Conservation (phyloP, 1,140 invertebrate genomes). For the Dreissena polymorpha region DNA sequence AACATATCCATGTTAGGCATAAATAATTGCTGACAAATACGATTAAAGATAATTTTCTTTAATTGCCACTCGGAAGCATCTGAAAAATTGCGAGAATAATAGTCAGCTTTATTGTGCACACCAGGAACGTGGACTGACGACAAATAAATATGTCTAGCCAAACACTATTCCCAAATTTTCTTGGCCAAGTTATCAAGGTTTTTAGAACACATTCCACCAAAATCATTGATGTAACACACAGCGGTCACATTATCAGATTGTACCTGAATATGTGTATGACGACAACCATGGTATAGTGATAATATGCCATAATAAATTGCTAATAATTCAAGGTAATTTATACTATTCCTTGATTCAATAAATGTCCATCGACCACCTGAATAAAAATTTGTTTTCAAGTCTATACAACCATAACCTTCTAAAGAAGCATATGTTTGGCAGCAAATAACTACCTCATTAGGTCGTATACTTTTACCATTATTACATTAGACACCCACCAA, state of each 20-base stretch:
- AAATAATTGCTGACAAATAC: constrained; percentile 16
- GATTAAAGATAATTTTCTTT: constrained; percentile 39
- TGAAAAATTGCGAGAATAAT: constrained; percentile 39
- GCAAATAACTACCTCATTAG: not conserved
- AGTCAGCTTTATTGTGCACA: constrained; percentile 38
- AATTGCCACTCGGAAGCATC: constrained; percentile 40
- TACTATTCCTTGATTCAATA: not conserved
- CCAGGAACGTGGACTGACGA: constrained; percentile 42
- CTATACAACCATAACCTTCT: not conserved
- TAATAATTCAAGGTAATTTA: constrained; percentile 22
- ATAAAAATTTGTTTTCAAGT: not conserved
- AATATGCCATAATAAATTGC: constrained; percentile 30
- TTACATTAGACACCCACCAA: constrained; percentile 36
- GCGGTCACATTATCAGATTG: constrained; percentile 56
- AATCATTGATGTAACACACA: constrained; percentile 55
- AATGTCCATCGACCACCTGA: constrained; percentile 15
- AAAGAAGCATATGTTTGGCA: constrained; percentile 21
- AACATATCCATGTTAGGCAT: constrained; percentile 59
- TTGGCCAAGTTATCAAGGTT: constrained; percentile 48
- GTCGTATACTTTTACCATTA: constrained; percentile 19
- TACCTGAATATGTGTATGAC: constrained; percentile 35
- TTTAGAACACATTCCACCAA: constrained; percentile 55
- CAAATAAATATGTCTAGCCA: constrained; percentile 35
- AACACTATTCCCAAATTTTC: constrained; percentile 55
- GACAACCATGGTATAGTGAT: not conserved